These are phyloP conservation scores for Corydoras maculifer DNA, from an alignment of 2,113 vertebrate species.

Conservation along the genomic window DNA sequence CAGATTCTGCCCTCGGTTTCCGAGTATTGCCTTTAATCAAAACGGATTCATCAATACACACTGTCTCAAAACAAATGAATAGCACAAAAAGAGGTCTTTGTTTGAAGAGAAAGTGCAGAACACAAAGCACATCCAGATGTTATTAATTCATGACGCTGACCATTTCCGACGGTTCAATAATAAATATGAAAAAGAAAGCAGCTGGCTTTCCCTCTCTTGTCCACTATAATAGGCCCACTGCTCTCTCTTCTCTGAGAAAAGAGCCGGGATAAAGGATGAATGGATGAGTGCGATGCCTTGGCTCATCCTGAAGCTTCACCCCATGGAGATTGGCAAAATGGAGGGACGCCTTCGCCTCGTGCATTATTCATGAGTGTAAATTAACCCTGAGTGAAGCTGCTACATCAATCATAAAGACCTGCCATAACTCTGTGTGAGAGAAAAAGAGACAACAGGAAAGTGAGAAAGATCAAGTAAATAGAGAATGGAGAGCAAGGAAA, in stretches of 20 bases:
- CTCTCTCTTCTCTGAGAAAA: conserved; percentile 25
- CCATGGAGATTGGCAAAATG: conserved; percentile 78
- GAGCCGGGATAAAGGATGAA: conserved; percentile 27
- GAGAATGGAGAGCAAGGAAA: not conserved
- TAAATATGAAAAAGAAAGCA: conserved; percentile 50
- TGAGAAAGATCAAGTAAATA: conserved; percentile 11
- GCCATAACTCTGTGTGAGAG: conserved; percentile 64
- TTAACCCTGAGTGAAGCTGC: conserved; percentile 83
- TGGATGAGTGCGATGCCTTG: conserved; percentile 54
- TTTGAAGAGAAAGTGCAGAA: conserved; percentile 9
- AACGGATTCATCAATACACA: not conserved
- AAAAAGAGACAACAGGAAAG: conserved; percentile 3
- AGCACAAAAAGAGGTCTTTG: conserved; percentile 13
- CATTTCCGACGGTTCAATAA: conserved; percentile 58
- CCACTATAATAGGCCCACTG: conserved; percentile 41
- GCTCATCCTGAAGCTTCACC: conserved; percentile 67
- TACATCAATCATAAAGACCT: conserved; percentile 87
- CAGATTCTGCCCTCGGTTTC: not conserved
- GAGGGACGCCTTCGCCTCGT: conserved; percentile 67
- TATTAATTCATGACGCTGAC: conserved; percentile 54
- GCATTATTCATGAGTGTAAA: conserved; percentile 89
- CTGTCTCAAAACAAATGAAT: not conserved
- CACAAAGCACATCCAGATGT: conserved; percentile 40
- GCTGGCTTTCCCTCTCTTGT: conserved; percentile 40
- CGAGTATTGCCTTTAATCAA: conserved; percentile 1